Conservation (phyloP, 2,888 invertebrate genomes). For the Apamea epomidion region DNA sequence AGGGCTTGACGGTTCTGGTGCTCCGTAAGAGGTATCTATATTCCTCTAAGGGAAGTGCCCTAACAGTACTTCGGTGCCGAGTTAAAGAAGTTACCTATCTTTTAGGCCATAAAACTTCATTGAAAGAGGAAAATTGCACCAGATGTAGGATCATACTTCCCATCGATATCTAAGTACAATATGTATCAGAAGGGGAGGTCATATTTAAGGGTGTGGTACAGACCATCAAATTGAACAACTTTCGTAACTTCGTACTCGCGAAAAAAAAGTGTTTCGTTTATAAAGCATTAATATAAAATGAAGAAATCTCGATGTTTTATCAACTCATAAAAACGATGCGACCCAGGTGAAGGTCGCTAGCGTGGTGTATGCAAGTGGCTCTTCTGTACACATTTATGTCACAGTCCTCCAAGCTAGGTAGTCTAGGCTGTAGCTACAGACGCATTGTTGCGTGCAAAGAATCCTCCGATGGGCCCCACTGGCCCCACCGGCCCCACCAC, state of each 20-base stretch:
- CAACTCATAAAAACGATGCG: neutral
- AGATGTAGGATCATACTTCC: neutral
- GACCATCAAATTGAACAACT: neutral
- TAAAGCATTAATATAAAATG: neutral
- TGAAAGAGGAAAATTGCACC: neutral
- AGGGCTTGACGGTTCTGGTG: neutral
- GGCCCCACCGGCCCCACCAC: constrained; percentile 33
- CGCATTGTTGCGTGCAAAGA: constrained; percentile 61
- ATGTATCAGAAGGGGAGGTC: neutral
- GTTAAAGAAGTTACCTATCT: neutral
- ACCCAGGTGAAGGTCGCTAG: neutral
- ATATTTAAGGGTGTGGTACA: neutral
- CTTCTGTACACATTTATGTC: neutral
- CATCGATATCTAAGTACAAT: neutral
- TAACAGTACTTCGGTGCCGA: neutral
- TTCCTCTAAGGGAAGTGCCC: too few species aligned
- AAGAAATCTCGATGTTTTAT: neutral
- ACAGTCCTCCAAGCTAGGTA: neutral
- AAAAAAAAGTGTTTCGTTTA: neutral
- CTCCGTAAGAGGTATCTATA: neutral
- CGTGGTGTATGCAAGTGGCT: neutral
- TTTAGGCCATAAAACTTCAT: neutral
- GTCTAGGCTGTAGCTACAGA: constrained; percentile 13
- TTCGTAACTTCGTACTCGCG: neutral
- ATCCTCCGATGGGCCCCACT: constrained; percentile 50